Conservation (phyloP, 2,888 invertebrate genomes). For the Aphodius granarius region DNA sequence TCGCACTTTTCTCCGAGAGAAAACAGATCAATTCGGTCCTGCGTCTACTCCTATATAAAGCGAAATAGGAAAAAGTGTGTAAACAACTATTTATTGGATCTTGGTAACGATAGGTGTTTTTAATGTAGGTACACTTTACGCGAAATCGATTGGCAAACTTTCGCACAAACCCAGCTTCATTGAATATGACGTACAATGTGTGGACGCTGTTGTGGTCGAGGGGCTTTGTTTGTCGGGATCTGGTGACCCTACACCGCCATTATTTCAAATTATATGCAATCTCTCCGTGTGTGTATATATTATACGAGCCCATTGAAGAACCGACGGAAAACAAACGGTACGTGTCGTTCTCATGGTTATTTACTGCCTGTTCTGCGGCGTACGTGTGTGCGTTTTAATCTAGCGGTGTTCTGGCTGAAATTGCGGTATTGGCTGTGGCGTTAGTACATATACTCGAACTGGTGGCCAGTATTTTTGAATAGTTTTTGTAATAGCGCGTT, state of each 20-base stretch:
- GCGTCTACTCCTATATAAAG: not conserved
- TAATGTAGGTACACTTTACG: not conserved
- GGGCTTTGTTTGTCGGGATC: not conserved
- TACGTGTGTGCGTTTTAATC: not conserved
- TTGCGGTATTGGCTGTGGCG: not conserved
- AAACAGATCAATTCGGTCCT: not conserved
- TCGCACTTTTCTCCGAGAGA: not conserved
- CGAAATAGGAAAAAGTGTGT: not conserved
- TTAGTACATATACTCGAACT: not conserved
- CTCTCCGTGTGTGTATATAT: not conserved
- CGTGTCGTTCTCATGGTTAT: not conserved
- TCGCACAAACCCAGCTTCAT: not conserved
- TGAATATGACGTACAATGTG: not conserved
- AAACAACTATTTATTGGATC: not conserved
- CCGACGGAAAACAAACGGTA: not conserved
- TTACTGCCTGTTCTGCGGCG: not conserved
- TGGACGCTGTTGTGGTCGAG: not conserved
- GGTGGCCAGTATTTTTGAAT: not conserved
- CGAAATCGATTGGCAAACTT: not conserved
- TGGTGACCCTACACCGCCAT: not conserved
- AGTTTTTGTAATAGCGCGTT: not conserved
- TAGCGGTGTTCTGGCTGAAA: not conserved
- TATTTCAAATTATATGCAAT: not conserved
- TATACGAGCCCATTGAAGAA: not conserved
- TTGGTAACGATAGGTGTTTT: not conserved